Percentiles rank a stretch among this genome's conserved stretches.
phyloP scores from a whole-genome alignment of 1,140 invertebrate species.

The Spodoptera frugiperda region DNA sequence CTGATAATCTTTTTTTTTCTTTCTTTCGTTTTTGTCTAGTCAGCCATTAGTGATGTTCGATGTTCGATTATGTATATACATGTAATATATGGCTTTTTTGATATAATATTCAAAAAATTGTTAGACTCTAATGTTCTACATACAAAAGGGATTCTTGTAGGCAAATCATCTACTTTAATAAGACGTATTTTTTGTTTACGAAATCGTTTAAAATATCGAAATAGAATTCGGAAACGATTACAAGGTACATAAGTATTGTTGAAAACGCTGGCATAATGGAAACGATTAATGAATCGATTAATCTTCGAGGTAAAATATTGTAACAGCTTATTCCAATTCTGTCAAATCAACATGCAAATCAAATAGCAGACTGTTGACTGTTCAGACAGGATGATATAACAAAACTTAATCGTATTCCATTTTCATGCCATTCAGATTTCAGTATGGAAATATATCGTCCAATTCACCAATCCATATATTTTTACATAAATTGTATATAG shows the following conservation, averaged over 20 bases:
- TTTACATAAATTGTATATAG: slow-evolving; percentile 10
- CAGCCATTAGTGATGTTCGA: too few relatives aligned
- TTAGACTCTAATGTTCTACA: too few relatives aligned
- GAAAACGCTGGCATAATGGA: too few relatives aligned
- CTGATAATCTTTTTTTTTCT: too few relatives aligned
- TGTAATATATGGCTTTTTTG: too few relatives aligned
- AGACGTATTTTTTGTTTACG: not conserved
- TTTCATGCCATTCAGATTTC: not conserved
- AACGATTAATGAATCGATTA: too few relatives aligned
- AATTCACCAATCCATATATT: slow-evolving; percentile 9
- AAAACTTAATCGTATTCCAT: not conserved
- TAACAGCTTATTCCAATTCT: too few relatives aligned
- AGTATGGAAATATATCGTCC: slow-evolving; percentile 8
- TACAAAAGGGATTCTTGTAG: too few relatives aligned
- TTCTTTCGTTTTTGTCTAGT: too few relatives aligned
- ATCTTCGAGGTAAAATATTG: too few relatives aligned
- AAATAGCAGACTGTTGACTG: not conserved
- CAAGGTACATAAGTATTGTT: not conserved
- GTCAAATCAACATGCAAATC: not conserved
- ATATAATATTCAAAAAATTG: too few relatives aligned
- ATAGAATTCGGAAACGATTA: not conserved
- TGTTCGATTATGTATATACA: too few relatives aligned
- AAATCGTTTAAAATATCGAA: not conserved
- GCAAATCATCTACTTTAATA: not conserved
- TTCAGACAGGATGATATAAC: not conserved